Percentiles rank a stretch among this genome's conserved stretches.
Conservation (phyloP, 1,140 invertebrate genomes). For the Dendrolimus kikuchii region DNA sequence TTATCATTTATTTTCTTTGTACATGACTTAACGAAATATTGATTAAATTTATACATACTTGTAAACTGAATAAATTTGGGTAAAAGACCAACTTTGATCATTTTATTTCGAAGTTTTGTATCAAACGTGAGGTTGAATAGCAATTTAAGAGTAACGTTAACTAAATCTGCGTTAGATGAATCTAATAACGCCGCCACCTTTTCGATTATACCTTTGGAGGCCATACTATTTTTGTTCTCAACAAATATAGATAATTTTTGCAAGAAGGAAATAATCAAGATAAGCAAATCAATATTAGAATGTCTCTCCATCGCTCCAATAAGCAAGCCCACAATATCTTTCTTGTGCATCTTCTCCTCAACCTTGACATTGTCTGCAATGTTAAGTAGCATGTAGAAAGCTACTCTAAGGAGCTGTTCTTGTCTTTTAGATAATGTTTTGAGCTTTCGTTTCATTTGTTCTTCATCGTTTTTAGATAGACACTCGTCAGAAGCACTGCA, state of each 20-base stretch:
- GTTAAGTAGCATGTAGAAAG: conserved; percentile 94
- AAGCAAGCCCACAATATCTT: conserved; percentile 91
- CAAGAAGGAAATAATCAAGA: conserved; percentile 94
- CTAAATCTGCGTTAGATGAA: conserved; percentile 84
- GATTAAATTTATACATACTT: conserved; percentile 73
- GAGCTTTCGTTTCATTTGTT: conserved; percentile 85
- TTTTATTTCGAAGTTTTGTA: conserved; percentile 86
- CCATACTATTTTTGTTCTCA: conserved; percentile 96
- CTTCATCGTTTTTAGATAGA: conserved; percentile 82
- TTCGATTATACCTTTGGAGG: conserved; percentile 80
- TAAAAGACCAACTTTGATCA: conserved; percentile 91
- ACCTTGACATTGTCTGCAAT: conserved; percentile 95
- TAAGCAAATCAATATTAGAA: conserved; percentile 88
- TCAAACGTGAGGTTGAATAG: conserved; percentile 99
- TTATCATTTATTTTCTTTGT: not conserved
- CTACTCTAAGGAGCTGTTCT: conserved; percentile 90
- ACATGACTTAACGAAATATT: not conserved
- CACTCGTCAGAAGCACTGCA: conserved; percentile 72
- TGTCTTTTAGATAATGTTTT: conserved; percentile 90
- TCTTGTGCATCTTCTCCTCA: conserved; percentile 97
- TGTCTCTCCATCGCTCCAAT: conserved; percentile 91
- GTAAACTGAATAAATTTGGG: conserved; percentile 92
- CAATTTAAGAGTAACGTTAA: conserved; percentile 90
- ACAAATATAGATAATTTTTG: conserved; percentile 96
- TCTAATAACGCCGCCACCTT: conserved; percentile 83